phyloP scores from a whole-genome alignment of 2,113 vertebrate species.

The Progne subis region DNA sequence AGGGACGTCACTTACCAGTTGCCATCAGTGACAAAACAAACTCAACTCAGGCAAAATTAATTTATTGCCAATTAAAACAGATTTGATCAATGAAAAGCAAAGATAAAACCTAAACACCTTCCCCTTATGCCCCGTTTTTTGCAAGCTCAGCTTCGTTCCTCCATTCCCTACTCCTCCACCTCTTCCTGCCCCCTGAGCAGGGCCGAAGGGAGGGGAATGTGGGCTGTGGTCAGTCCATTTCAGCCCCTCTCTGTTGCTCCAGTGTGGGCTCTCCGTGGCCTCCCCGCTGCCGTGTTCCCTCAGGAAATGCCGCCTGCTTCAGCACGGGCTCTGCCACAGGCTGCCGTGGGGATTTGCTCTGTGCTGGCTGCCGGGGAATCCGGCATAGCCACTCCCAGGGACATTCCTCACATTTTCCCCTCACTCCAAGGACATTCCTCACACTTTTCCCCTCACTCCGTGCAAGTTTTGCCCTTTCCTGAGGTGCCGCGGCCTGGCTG shows the following conservation, averaged over 20 bases:
- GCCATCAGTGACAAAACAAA: neutral
- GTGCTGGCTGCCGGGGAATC: neutral
- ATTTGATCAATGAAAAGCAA: neutral
- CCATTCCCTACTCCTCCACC: neutral
- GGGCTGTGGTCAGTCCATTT: neutral
- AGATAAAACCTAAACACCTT: neutral
- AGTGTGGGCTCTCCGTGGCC: neutral
- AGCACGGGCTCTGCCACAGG: neutral
- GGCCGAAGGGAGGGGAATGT: neutral
- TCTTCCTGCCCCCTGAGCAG: neutral
- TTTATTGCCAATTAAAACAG: neutral
- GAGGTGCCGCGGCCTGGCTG: neutral
- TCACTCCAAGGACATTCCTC: neutral
- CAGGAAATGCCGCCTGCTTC: neutral
- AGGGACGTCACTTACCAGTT: neutral
- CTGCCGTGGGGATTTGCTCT: fast-evolving
- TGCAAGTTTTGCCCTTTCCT: neutral
- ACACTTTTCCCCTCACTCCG: neutral
- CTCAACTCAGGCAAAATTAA: neutral
- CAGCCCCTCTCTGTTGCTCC: neutral
- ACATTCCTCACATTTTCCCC: neutral
- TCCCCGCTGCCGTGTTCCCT: fast-evolving
- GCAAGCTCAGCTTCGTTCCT: neutral
- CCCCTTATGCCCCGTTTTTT: fast-evolving
- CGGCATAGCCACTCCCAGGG: neutral